phyloP scores from a whole-genome alignment of 1,140 invertebrate species.

The Physella acuta region DNA sequence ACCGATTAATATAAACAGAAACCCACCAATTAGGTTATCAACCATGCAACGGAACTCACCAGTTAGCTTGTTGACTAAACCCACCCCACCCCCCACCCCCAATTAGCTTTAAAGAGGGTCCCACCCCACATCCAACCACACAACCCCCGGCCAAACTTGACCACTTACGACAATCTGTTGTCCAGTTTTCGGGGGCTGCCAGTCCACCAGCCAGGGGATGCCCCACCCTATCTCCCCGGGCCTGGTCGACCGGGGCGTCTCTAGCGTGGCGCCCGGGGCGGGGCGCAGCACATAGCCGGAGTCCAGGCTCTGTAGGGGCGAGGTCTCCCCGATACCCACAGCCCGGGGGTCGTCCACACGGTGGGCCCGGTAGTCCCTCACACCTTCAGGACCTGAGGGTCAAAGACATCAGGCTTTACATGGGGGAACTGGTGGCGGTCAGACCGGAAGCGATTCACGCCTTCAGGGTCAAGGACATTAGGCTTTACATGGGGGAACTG shows the following conservation, averaged over 20 bases:
- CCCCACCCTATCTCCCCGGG: constrained; percentile 45
- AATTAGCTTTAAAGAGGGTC: no score
- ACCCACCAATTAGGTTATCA: no score
- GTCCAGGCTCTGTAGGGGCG: constrained; percentile 33
- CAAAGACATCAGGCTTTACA: neutral
- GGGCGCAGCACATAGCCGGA: constrained; percentile 41
- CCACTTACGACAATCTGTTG: constrained; percentile 38
- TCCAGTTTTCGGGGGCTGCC: constrained; percentile 28
- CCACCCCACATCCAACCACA: no score
- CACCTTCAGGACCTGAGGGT: constrained; percentile 40
- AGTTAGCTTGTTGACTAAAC: no score
- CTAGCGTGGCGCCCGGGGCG: constrained; percentile 30
- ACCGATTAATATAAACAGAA: no score
- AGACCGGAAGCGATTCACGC: no score
- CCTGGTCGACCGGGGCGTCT: constrained; percentile 27
- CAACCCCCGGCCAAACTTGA: no score
- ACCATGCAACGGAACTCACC: no score
- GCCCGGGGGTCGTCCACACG: constrained; percentile 31
- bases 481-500: no score
- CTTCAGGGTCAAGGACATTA: no score
- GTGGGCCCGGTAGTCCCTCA: constrained; percentile 33
- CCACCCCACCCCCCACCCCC: no score
- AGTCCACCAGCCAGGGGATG: constrained; percentile 27
- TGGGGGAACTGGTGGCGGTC: no score
- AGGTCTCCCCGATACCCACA: constrained; percentile 37